Evolutionary conservation across 2,888 invertebrate species (phyloP).

Genomic region (Tromatobia lineatoria): DNA sequence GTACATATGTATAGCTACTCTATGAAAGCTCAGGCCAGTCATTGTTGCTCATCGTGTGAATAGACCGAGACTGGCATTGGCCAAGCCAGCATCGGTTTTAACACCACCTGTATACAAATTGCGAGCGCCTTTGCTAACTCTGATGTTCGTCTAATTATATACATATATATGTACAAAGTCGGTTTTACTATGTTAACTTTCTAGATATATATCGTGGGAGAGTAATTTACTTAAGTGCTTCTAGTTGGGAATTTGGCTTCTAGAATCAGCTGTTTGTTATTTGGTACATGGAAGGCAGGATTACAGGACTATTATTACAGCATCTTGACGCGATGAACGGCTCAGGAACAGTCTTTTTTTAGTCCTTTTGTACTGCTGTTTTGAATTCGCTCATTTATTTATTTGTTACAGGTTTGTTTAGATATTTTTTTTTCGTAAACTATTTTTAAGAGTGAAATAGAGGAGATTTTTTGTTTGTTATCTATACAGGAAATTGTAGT

Average conservation of each 20-base stretch:
- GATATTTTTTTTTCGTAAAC: not conserved
- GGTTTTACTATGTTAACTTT: not conserved
- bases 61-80: constrained; percentile 1
- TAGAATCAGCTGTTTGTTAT: not conserved
- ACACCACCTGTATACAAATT: constrained; percentile 24
- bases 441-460: not conserved
- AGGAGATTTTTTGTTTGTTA: no score
- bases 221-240: constrained; percentile 57
- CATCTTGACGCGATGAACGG: not conserved
- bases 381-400: no score
- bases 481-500: no score
- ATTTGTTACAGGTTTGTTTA: not conserved
- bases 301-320: not conserved
- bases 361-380: not conserved
- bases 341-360: not conserved
- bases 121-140: constrained; percentile 27
- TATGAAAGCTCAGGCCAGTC: constrained; percentile 45
- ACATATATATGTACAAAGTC: not conserved
- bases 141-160: constrained; percentile 47
- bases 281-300: not conserved
- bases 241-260: constrained; percentile 10
- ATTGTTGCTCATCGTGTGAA: constrained; percentile 52
- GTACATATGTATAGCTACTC: constrained; percentile 19
- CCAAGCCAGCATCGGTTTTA: constrained; percentile 32
- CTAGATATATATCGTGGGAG: not conserved